Evolutionary conservation across 2,888 invertebrate genomes (phyloP).

Genomic region (Dorcus parallelipipedus): DNA sequence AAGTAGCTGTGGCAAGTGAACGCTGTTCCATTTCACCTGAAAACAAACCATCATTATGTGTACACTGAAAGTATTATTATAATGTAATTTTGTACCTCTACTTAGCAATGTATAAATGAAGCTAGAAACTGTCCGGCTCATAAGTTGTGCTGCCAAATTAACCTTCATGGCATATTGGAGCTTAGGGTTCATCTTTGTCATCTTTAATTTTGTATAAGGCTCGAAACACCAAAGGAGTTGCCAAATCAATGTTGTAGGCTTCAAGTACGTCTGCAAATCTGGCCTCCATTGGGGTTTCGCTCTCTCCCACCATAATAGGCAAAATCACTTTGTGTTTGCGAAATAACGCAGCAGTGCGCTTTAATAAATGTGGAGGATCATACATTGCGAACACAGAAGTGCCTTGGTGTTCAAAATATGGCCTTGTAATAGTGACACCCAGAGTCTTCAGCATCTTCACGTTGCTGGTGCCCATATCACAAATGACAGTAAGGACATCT

Average conservation of each 20-base stretch:
- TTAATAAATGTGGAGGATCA: slow-evolving; percentile 20
- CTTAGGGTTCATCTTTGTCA: slow-evolving; percentile 17
- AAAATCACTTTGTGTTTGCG: slow-evolving; percentile 19
- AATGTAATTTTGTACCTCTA: background rate
- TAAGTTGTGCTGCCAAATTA: slow-evolving; percentile 24
- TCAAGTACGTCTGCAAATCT: background rate
- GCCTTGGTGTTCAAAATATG: background rate
- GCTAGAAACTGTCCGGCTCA: slow-evolving; percentile 14
- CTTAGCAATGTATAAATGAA: background rate
- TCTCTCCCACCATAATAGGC: background rate
- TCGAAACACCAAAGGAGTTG: background rate
- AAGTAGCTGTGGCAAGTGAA: slow-evolving; percentile 21
- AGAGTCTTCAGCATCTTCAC: slow-evolving; percentile 3
- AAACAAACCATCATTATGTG: background rate
- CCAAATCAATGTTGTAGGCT: background rate
- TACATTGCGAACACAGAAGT: slow-evolving; percentile 12
- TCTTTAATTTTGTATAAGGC: too few species aligned
- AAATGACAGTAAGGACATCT: slow-evolving; percentile 3
- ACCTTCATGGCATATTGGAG: slow-evolving; percentile 29
- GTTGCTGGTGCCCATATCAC: slow-evolving; percentile 7
- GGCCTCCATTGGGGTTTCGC: background rate
- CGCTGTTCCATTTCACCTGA: slow-evolving; percentile 14
- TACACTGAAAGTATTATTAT: background rate
- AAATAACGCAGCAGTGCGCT: slow-evolving; percentile 18
- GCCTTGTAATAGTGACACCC: slow-evolving; percentile 3